These are phyloP conservation scores for Megaceryle alcyon DNA, from an alignment of 2,797 vertebrate species.

Conservation along the genomic window DNA sequence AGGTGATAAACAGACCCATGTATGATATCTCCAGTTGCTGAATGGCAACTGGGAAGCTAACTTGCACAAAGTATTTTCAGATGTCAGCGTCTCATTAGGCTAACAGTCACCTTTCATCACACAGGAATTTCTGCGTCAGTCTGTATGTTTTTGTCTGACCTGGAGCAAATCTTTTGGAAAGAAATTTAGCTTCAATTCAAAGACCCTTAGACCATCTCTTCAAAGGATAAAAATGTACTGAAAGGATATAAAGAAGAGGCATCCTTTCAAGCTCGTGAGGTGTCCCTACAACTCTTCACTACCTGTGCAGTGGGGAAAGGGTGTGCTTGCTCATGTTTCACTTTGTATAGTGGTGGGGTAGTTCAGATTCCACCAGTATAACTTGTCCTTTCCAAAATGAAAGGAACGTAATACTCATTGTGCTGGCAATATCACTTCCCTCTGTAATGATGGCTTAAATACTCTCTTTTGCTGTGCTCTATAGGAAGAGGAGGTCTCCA, in stretches of 20 bases:
- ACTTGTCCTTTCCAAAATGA: neutral
- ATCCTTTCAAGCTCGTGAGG: neutral
- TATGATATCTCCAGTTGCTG: neutral
- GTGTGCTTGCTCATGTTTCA: neutral
- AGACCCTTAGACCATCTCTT: neutral
- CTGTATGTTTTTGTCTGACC: neutral
- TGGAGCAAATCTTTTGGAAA: neutral
- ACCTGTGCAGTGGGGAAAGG: neutral
- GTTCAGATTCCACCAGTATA: neutral
- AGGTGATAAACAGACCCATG: neutral
- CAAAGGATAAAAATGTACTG: neutral
- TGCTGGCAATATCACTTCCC: neutral
- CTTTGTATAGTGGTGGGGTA: neutral
- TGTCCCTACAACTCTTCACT: neutral
- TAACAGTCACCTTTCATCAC: neutral
- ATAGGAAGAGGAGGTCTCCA: neutral
- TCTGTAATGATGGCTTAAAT: neutral
- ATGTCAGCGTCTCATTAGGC: neutral
- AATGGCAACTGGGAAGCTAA: neutral
- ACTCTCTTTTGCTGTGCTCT: neutral
- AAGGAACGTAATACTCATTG: neutral
- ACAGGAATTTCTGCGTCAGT: neutral
- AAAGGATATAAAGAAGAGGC: neutral
- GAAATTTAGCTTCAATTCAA: neutral
- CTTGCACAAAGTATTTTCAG: neutral